phyloP scores from a whole-genome alignment of 2,797 vertebrate species.

The Gadopsis bispinosus region DNA sequence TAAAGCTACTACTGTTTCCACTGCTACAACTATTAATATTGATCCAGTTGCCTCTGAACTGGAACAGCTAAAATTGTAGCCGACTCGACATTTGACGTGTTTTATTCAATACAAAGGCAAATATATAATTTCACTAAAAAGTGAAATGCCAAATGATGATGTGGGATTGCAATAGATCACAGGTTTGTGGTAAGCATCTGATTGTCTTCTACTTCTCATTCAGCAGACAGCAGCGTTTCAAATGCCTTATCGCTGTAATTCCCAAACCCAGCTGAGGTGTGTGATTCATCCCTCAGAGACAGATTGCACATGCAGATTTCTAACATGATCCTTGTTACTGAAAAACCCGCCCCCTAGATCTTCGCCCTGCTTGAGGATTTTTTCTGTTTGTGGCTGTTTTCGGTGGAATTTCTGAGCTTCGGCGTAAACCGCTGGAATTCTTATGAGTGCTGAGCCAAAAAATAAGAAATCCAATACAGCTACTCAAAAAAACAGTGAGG shows the following conservation, averaged over 20 bases:
- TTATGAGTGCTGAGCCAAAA: conserved; percentile 28
- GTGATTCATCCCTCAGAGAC: conserved; percentile 62
- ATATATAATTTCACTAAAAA: conserved; percentile 4
- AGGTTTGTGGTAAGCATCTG: conserved; percentile 37
- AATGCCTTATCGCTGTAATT: conserved; percentile 65
- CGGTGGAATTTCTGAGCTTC: conserved; percentile 24
- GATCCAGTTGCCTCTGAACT: conserved; percentile 16
- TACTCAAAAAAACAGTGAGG: conserved; percentile 16
- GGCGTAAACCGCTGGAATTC: conserved; percentile 22
- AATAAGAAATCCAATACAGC: conserved; percentile 50
- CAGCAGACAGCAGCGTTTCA: conserved; percentile 57
- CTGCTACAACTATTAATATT: conserved; percentile 5
- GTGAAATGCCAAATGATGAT: conserved; percentile 22
- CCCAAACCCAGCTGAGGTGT: conserved; percentile 59
- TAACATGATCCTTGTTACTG: conserved; percentile 60
- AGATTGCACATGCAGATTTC: conserved; percentile 65
- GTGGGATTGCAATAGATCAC: conserved; percentile 39
- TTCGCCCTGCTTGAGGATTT: conserved; percentile 27
- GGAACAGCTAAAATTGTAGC: background rate
- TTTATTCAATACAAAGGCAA: conserved; percentile 19
- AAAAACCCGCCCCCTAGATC: conserved; percentile 39
- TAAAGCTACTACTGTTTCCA: conserved; percentile 8
- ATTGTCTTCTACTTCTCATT: conserved; percentile 29
- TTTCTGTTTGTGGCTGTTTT: conserved; percentile 32
- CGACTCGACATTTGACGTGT: background rate